Evolutionary conservation across 2,797 vertebrate species (phyloP), one percentile per base, ranked within the genome.

Genomic region (Enteromius thamalakanensis): DNA sequence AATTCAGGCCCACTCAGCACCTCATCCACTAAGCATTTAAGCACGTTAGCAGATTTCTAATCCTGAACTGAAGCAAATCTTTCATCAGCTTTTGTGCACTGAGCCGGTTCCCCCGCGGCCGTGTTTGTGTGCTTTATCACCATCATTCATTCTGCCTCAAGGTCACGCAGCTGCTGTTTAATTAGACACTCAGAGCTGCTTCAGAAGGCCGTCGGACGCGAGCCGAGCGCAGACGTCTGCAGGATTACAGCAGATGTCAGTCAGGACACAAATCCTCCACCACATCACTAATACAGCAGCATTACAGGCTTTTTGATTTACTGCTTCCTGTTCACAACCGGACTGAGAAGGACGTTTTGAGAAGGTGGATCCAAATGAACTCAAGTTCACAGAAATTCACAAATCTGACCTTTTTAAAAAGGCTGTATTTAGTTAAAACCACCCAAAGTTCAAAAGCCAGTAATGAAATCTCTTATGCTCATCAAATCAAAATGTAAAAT

Each of bases 101-200:
- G 72, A 58, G 34, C 19, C 14, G 7, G 32, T 58, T 58, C 51
- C 72, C 51, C 34, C n/a, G 37, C 5, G 15, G 37, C 2, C 0
- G 34, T 76, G 53, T 60, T 45, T 76, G 55, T 62, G 70, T n/a
- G 51, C 51, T 76, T 76, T 76, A 76, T 58, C 32, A 76, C 21
- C 72, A 23, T 53, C 77, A 21, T 79, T 80, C 64, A 55, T 26
- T 69, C 26, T 19, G 65, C 78, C 51, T 80, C 15, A 80, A 88
- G 84, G 90, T 92, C 88, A 86, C 86, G 68, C 69, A 87, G 84
- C 88, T 88, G 60, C 40, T 70, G 86, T 85, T 89, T 93, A 90
- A 91, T 91, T 90, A 90, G 85, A 79, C 87, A 88, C 58, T 82
- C 82, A 84, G 84, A 85, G 86, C 87, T 86, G 64, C 64, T 69